These are phyloP conservation scores for Blastobasis lacticolella DNA, from an alignment of 2,888 invertebrate species.

Conservation along the genomic window DNA sequence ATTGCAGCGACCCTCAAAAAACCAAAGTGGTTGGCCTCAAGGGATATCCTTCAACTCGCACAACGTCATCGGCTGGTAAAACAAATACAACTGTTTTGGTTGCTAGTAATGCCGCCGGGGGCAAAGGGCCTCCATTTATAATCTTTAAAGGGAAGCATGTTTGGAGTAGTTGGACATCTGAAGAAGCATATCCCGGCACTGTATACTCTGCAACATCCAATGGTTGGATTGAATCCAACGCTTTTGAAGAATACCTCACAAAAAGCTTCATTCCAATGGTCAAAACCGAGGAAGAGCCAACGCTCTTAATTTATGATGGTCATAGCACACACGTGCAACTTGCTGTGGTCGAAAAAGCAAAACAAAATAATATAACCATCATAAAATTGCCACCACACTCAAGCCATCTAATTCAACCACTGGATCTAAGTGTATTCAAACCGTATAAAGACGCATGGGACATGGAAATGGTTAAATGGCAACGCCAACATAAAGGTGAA, in stretches of 20 bases:
- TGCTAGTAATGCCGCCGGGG: not conserved
- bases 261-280: constrained; percentile 14
- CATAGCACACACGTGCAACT: constrained; percentile 23
- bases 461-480: constrained; percentile 3
- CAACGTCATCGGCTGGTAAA: not conserved
- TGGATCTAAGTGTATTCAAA: constrained; percentile 18
- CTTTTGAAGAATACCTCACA: constrained; percentile 21
- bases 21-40: not conserved
- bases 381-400: constrained; percentile 26
- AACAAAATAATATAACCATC: constrained; percentile 15
- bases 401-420: constrained; percentile 21
- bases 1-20: not conserved
- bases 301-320: constrained; percentile 25
- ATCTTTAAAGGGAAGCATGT: not conserved
- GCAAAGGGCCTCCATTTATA: not conserved
- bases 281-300: constrained; percentile 14
- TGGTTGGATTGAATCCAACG: constrained; percentile 6
- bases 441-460: constrained; percentile 14
- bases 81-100: not conserved
- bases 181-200: not conserved
- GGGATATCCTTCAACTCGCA: not conserved
- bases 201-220: not conserved
- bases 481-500: constrained; percentile 3
- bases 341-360: constrained; percentile 14
- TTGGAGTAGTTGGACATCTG: not conserved